Conservation (phyloP, 2,113 vertebrate genomes). For the Cisticola juncidis region DNA sequence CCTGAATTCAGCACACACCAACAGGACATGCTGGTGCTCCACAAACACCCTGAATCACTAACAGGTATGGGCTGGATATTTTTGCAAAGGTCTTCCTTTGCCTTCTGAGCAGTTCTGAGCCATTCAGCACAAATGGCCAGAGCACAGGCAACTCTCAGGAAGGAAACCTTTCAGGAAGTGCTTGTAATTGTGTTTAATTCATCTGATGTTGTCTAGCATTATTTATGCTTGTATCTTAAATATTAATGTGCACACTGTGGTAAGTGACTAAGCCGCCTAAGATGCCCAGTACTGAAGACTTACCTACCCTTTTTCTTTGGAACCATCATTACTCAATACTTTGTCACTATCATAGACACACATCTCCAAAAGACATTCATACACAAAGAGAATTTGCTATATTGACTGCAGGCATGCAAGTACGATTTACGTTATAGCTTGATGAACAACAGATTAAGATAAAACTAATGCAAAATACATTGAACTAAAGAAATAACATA, state of each 20-base stretch:
- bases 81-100: neutral
- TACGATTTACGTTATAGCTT: neutral
- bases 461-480: neutral
- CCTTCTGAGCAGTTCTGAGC: neutral
- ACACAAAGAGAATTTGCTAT: neutral
- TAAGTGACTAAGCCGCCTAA: neutral
- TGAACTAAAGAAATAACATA: neutral
- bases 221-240: neutral
- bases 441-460: neutral
- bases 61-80: neutral
- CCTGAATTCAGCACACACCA: neutral
- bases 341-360: neutral
- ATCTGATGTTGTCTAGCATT: neutral
- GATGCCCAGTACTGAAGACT: neutral
- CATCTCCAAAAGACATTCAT: neutral
- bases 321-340: neutral
- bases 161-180: accelerated
- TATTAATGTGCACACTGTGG: accelerated
- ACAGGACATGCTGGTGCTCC: accelerated
- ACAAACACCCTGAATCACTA: accelerated
- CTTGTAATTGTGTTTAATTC: accelerated
- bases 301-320: neutral
- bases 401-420: neutral
- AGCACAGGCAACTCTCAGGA: neutral
- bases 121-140: neutral